A percentile compares a stretch with the other conserved stretches of the same genome.
Evolutionary conservation across 2,888 invertebrate genomes (phyloP).

Genomic region (Strigamia transsilvanica): DNA sequence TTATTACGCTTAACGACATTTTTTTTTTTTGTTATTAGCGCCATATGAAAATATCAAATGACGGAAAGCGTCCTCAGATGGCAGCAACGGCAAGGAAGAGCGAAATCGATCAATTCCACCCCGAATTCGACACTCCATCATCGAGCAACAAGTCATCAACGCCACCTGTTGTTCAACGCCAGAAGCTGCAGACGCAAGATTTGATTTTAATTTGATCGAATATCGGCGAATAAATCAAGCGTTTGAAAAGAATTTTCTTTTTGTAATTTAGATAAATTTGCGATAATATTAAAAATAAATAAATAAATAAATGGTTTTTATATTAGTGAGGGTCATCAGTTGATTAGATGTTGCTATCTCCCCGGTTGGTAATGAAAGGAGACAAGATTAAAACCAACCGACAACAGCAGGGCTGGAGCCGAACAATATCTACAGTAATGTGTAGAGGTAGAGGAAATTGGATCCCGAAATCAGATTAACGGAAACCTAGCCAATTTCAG

Average conservation of each 20-base stretch:
- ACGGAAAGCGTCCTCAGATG: background rate
- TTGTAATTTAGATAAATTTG: too few species aligned
- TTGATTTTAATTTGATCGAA: background rate
- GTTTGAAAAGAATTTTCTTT: background rate
- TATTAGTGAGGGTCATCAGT: background rate
- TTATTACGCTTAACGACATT: background rate
- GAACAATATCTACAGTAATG: constrained; percentile 4
- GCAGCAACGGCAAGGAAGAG: background rate
- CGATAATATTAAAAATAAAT: background rate
- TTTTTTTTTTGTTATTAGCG: background rate
- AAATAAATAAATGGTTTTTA: background rate
- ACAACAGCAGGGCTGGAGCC: constrained; percentile 5
- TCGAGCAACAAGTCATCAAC: constrained; percentile 25
- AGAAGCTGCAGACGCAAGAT: background rate
- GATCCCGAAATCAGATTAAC: background rate
- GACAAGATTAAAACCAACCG: constrained; percentile 25
- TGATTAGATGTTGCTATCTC: background rate
- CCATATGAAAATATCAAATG: background rate
- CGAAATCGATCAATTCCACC: background rate
- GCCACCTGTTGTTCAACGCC: constrained; percentile 9
- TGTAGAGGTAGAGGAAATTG: constrained; percentile 24
- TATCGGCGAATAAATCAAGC: background rate
- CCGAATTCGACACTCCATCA: background rate
- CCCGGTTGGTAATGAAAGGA: background rate
- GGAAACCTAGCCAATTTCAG: constrained; percentile 12